Base-by-base conservation (phyloP, 2,888 invertebrate species). In the Drosophila maculinotata region DNA sequence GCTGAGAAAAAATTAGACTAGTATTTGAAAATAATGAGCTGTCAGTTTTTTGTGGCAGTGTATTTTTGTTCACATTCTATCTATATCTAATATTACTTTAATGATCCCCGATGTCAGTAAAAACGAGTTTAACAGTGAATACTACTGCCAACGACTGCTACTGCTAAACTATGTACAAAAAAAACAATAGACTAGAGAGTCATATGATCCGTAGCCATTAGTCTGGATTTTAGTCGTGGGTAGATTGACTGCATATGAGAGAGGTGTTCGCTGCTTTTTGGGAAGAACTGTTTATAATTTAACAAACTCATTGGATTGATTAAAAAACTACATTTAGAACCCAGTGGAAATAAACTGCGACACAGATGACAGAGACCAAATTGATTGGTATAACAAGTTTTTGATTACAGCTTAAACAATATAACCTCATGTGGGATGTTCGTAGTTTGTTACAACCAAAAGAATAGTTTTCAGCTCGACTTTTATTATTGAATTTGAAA, bases 1-100 rank as follows among this genome's bases (percentile, higher is more conserved):
- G 8, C 14, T 23, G 9, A 28, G 17, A 1, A 4, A 8, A 10
- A 39, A 5, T 6, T 4, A 45, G 26, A 25, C 12, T 14, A 35
- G 9, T 35, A 8, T n/a, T 20, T 44, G 3, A 30, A 36, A 20
- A 44, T 44, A 1, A 44, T 44, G 17, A 8, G 15, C 17, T 44
- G 28, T n/a, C n/a, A n/a, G 10, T 31, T 23, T 15, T 30, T 30
- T 17, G 15, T 42, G 7, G 12, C 33, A 8, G 12, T 35, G 7
- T 20, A 8, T 1, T 10, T 9, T 15, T 36, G 17, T 38, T 36
- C 15, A 39, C 35, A 35, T 9, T 10, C 15, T 4, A 35, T 14
- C 35, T 28, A 31, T 45, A 64, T 53, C 20, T 41, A n/a, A 25
- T 30, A 14, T 33, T 25, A 33, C 7, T 28, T 48, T 48, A 69